Evolutionary conservation across 2,113 vertebrate genomes (phyloP).

Genomic region (Balaeniceps rex): DNA sequence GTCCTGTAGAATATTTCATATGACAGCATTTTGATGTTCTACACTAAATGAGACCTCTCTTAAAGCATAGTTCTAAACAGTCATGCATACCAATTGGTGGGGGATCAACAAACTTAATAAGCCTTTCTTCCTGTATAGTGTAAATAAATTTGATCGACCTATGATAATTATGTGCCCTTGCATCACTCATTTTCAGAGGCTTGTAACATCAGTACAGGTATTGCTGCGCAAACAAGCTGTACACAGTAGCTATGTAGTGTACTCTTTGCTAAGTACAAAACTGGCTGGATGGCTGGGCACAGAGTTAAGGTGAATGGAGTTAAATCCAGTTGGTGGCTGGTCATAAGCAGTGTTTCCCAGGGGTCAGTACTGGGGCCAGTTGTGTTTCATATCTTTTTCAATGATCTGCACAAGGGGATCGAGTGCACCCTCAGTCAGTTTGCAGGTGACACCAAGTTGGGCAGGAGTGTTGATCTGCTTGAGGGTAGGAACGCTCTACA

Average conservation of each 20-base stretch:
- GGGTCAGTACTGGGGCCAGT: accelerated
- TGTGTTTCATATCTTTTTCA: not conserved
- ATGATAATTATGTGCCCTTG: not conserved
- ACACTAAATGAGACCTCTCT: not conserved
- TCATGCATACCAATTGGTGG: not conserved
- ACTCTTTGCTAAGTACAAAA: not conserved
- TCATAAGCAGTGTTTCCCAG: not conserved
- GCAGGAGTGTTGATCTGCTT: not conserved
- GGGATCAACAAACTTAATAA: not conserved
- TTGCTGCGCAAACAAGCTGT: not conserved
- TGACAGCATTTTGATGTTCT: not conserved
- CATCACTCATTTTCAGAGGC: not conserved
- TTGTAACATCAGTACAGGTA: not conserved
- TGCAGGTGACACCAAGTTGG: not conserved
- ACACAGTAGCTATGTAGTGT: too few species aligned
- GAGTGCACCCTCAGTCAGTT: not conserved
- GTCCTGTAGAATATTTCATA: not conserved
- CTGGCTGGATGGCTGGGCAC: not conserved
- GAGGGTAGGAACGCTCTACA: not conserved
- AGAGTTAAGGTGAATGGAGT: not conserved
- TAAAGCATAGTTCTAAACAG: not conserved
- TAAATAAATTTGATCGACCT: not conserved
- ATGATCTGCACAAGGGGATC: accelerated
- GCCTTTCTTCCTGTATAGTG: not conserved
- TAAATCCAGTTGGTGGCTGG: accelerated